phyloP scores from a whole-genome alignment of 2,888 invertebrate genomes.

The Chirona hameri region DNA sequence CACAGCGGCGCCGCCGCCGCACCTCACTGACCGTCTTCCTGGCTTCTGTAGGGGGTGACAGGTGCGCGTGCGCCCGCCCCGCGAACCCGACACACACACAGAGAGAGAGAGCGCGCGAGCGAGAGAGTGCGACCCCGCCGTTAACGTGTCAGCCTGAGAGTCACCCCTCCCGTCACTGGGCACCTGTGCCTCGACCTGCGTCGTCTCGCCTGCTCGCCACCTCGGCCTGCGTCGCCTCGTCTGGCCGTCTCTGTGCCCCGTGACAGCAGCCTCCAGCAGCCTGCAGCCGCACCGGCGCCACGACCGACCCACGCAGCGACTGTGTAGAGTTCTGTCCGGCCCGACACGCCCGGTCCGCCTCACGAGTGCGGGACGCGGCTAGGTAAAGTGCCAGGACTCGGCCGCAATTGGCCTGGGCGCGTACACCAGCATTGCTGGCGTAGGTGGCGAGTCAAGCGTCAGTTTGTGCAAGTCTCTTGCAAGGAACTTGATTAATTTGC shows the following conservation, averaged over 20 bases:
- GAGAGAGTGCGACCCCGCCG: constrained; percentile 4
- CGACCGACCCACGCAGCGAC: neutral
- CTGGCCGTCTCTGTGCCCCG: neutral
- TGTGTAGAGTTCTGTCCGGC: neutral
- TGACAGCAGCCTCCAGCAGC: neutral
- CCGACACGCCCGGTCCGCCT: neutral
- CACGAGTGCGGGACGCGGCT: too few species aligned
- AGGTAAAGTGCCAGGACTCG: too few species aligned
- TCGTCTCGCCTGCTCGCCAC: too few species aligned
- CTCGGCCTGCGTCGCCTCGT: too few species aligned
- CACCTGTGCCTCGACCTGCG: neutral
- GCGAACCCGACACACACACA: neutral
- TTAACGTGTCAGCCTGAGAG: neutral
- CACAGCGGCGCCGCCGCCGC: neutral
- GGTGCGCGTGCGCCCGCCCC: neutral
- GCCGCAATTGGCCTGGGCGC: too few species aligned
- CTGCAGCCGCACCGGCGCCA: neutral
- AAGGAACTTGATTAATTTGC: too few species aligned
- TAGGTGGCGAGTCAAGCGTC: too few species aligned
- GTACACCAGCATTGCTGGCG: too few species aligned
- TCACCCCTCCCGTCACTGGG: neutral
- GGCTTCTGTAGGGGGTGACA: constrained; percentile 25
- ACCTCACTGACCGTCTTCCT: neutral
- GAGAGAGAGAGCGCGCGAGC: too few species aligned
- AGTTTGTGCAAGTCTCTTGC: too few species aligned